A percentile compares a stretch with the other conserved stretches of the same genome.
These are phyloP conservation scores for Sapajus apella DNA, from an alignment of 2,113 vertebrate genomes.

Conservation along the genomic window DNA sequence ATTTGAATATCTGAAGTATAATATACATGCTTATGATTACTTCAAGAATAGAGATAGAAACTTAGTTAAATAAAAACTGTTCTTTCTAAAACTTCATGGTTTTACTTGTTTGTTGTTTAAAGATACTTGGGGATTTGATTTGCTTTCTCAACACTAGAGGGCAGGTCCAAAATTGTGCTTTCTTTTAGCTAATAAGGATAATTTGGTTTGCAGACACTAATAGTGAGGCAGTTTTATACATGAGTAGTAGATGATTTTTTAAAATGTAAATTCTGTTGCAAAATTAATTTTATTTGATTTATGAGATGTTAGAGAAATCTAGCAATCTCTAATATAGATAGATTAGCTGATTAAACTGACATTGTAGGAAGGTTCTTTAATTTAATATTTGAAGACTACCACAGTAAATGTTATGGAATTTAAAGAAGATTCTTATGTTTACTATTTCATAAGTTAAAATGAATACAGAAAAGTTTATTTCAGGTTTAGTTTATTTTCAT, in stretches of 20 bases:
- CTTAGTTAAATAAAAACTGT: conserved; percentile 61
- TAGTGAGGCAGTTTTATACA: conserved; percentile 64
- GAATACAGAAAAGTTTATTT: conserved; percentile 81
- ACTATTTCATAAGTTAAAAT: conserved; percentile 78
- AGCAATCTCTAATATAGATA: conserved; percentile 1
- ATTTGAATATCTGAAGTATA: conserved; percentile 42
- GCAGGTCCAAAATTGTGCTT: conserved; percentile 87
- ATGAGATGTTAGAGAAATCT: conserved; percentile 30
- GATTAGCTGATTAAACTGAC: conserved; percentile 57
- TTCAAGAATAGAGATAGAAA: conserved; percentile 6
- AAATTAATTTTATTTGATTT: conserved; percentile 58
- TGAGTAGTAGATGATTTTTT: conserved; percentile 56
- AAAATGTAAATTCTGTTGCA: neutral
- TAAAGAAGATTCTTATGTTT: conserved; percentile 73
- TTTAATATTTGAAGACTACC: conserved; percentile 68
- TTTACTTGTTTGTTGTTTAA: conserved; percentile 45
- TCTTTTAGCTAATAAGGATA: conserved; percentile 79
- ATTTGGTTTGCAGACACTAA: conserved; percentile 78
- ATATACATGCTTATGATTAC: neutral
- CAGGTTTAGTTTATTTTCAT: conserved; percentile 79
- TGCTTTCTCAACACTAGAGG: conserved; percentile 90
- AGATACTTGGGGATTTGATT: conserved; percentile 78
- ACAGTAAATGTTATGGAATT: conserved; percentile 70
- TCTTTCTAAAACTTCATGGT: conserved; percentile 46
- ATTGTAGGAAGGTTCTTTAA: conserved; percentile 10